Conservation (phyloP, 2,888 invertebrate genomes). For the Hanleya hanleyi region DNA sequence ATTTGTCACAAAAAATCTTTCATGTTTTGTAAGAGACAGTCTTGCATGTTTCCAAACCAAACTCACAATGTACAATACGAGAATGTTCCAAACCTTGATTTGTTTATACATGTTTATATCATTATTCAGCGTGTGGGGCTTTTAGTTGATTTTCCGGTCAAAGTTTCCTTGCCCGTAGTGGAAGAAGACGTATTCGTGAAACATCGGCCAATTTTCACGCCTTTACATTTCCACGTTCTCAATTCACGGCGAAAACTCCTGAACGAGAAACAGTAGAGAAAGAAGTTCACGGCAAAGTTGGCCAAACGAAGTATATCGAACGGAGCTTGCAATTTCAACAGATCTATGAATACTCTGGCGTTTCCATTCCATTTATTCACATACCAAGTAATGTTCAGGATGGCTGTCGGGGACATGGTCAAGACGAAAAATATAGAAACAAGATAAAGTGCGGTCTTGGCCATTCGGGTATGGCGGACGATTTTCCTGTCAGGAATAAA, state of each 20-base stretch:
- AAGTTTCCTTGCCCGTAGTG: too few species aligned
- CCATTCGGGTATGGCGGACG: neutral
- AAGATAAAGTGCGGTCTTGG: neutral
- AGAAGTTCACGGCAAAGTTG: slow-evolving; percentile 6
- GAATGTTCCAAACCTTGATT: too few species aligned
- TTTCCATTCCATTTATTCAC: neutral
- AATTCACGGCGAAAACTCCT: slow-evolving; percentile 11
- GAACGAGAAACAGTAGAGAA: slow-evolving; percentile 5
- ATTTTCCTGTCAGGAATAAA: neutral
- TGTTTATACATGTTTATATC: too few species aligned
- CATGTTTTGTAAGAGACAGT: too few species aligned
- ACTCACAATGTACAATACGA: too few species aligned
- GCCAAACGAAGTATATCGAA: slow-evolving; percentile 2
- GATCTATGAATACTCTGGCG: neutral
- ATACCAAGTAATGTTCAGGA: slow-evolving; percentile 2
- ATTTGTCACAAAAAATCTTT: too few species aligned
- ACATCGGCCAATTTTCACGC: too few species aligned
- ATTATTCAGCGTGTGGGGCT: too few species aligned
- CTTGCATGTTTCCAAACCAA: too few species aligned
- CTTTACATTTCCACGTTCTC: too few species aligned
- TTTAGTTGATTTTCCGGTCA: too few species aligned
- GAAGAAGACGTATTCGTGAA: too few species aligned
- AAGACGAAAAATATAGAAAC: neutral
- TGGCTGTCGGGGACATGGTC: neutral
- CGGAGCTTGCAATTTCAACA: neutral